Conservation (phyloP, 37 sponge, comb jelly and placozoan genomes). For the Theonella swinhoei region DNA sequence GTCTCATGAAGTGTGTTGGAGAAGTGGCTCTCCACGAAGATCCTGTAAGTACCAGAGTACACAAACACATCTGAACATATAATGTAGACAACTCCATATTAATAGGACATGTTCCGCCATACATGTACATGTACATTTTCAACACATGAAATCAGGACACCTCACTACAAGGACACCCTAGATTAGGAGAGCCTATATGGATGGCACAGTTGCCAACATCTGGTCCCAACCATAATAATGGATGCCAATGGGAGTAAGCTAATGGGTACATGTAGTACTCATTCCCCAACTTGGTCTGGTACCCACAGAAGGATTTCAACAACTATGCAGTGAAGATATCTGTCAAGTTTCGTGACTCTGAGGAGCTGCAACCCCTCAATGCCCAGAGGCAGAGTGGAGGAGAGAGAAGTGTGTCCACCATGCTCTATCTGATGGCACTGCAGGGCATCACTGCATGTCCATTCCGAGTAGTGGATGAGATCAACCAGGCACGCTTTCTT, state of each 20-base stretch:
- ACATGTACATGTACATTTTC: no score
- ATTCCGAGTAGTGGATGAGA: constrained; percentile 93
- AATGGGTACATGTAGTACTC: no score
- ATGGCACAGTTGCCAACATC: no score
- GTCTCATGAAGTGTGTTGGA: constrained; percentile 86
- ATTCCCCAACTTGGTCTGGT: not conserved
- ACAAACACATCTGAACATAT: not conserved
- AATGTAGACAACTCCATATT: not conserved
- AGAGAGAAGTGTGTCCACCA: constrained; percentile 97
- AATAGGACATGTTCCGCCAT: not conserved
- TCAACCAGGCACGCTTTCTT: constrained; percentile 73
- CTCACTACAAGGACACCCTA: no score
- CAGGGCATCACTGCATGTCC: constrained; percentile 94
- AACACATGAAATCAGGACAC: no score
- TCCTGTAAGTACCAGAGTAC: constrained; percentile 32
- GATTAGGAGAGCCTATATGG: no score
- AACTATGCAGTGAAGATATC: constrained; percentile 88
- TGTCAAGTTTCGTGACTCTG: constrained; percentile 91
- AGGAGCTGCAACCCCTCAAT: constrained; percentile 88
- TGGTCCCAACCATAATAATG: no score
- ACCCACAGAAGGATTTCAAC: constrained; percentile 69
- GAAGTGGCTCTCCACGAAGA: constrained; percentile 78
- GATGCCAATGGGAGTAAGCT: no score
- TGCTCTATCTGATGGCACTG: constrained; percentile 97
- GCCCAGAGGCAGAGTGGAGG: constrained; percentile 96